Evolutionary conservation across 1,140 invertebrate genomes (phyloP).

Genomic region (Ceratina japonica): DNA sequence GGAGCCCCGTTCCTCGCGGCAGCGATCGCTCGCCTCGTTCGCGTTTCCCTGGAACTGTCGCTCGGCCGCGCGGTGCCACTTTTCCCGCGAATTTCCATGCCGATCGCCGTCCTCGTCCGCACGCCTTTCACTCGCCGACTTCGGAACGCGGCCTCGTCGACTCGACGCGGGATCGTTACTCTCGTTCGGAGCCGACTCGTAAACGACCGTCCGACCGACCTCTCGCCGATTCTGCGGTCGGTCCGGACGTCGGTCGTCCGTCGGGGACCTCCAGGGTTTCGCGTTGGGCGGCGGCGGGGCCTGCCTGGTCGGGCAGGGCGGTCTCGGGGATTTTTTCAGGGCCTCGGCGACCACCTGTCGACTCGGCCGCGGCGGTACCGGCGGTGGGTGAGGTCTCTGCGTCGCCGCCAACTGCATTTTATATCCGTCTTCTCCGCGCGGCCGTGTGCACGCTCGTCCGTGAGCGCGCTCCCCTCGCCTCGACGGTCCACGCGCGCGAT

Average conservation of each 20-base stretch:
- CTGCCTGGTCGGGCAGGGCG: slow-evolving; percentile 79
- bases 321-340: slow-evolving; percentile 82
- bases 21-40: background rate
- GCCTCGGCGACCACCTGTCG: slow-evolving; percentile 85
- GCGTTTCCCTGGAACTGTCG: slow-evolving; percentile 4
- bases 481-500: background rate
- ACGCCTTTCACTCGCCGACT: slow-evolving; percentile 33
- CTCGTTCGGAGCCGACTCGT: slow-evolving; percentile 50
- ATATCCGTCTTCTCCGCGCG: slow-evolving; percentile 6
- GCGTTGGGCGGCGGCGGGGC: slow-evolving; percentile 77
- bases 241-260: slow-evolving; percentile 69
- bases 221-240: slow-evolving; percentile 70
- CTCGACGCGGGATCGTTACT: slow-evolving; percentile 4
- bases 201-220: slow-evolving; percentile 56
- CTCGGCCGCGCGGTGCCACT: slow-evolving; percentile 6
- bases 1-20: background rate
- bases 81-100: slow-evolving; percentile 41
- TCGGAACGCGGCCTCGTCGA: slow-evolving; percentile 6
- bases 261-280: slow-evolving; percentile 77
- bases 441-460: background rate
- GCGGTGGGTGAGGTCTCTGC: slow-evolving; percentile 82
- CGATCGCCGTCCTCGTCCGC: slow-evolving; percentile 29
- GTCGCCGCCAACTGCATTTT: slow-evolving; percentile 76
- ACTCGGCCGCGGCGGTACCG: slow-evolving; percentile 86
- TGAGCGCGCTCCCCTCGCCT: background rate